A percentile compares a stretch with the other conserved stretches of the same genome.
Evolutionary conservation across 2,113 vertebrate species (phyloP).

Genomic region (Myotis brandtii): DNA sequence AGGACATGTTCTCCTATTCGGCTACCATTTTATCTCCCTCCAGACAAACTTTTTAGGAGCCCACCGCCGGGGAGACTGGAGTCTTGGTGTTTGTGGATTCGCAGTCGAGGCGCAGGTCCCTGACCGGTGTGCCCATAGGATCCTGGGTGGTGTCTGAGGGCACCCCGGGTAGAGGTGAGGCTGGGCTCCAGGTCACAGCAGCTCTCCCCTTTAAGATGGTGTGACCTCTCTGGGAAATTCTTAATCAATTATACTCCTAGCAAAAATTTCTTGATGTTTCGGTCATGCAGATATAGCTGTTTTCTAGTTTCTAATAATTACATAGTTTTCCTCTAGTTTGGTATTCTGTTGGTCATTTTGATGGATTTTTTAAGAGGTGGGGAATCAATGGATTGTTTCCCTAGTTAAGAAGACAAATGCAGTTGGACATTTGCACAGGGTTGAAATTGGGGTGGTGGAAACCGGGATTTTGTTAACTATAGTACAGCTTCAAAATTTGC

Average conservation of each 20-base stretch:
- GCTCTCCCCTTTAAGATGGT: too few relatives aligned
- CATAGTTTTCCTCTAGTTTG: background rate
- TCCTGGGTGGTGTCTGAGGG: too few relatives aligned
- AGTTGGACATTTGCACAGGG: background rate
- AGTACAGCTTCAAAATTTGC: background rate
- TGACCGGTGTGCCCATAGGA: too few relatives aligned
- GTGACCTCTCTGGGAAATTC: too few relatives aligned
- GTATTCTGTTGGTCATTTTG: background rate
- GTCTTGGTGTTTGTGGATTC: too few relatives aligned
- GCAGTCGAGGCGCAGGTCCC: too few relatives aligned
- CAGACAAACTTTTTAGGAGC: too few relatives aligned
- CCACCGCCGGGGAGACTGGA: too few relatives aligned
- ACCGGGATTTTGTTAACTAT: background rate
- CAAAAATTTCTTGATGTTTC: background rate
- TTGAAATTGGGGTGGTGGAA: background rate
- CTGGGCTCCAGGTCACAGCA: too few relatives aligned
- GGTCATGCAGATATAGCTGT: background rate
- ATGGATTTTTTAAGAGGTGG: background rate
- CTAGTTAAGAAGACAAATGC: background rate
- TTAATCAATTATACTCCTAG: background rate
- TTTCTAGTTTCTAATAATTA: background rate
- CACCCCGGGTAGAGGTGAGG: too few relatives aligned
- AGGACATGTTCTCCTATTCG: too few relatives aligned
- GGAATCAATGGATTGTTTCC: background rate
- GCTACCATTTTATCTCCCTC: too few relatives aligned